Base-by-base conservation (phyloP, 2,888 invertebrate genomes). In the Scotopteryx bipunctaria region DNA sequence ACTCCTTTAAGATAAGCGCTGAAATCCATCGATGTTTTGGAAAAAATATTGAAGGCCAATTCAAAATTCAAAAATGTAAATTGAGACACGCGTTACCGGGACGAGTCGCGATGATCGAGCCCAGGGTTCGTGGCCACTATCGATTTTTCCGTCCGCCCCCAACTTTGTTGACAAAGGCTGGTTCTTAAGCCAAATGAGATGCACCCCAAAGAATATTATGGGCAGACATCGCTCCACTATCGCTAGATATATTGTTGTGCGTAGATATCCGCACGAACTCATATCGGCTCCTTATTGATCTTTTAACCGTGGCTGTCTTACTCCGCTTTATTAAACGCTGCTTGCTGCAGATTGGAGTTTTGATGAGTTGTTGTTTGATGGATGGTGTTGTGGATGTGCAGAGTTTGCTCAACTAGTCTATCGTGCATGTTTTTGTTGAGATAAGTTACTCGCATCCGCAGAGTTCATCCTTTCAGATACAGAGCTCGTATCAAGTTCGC, bases 151-250 rank as follows among this genome's bases (percentile, higher is more conserved):
- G 72, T 72, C 78, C 83, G 72, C 83, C 89, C 88, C 87, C 82
- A 82, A 82, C 78, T 82, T 83, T 89, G 89, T 90, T 90, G 89
- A 90, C 89, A 90, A 88, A 89, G 90, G 87, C 86, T 83, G 85
- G 89, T 89, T 89, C 90, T 89, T 89, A 88, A 83, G 83, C 86
- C 85, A 89, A 90, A 90, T 90, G 89, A 90, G 90, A 90, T 90
- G 89, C 89, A 90, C 89, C 89, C 89, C 82, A 87, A 89, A 90
- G 88, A 87, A 90, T 90, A 90, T 90, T 90, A 90, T 86, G 88
- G 89, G 83, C 89, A 87, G 89, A 88, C 89, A 88, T 88, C 81
- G 88, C 78, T 83, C 78, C 88, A 83, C 84, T 84, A 83, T 83
- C 83, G 78, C 73, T 73, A 73, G 74, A 73, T 76, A 76, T 78